Evolutionary conservation across 2,888 invertebrate genomes (phyloP).

Genomic region (Arctia plantaginis): DNA sequence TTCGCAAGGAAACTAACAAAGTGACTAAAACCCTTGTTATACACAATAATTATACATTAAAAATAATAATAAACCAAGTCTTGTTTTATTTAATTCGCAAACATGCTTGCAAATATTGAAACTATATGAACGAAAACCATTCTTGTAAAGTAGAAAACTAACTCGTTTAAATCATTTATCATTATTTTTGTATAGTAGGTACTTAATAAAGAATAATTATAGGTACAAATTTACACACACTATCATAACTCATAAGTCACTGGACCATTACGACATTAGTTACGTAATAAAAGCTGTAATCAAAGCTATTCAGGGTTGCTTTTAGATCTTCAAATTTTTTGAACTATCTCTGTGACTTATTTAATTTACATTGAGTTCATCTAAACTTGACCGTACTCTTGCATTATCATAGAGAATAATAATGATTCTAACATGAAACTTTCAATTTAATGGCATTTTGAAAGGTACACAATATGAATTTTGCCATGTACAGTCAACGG

Average conservation of each 20-base stretch:
- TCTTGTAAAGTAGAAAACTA: constrained; percentile 24
- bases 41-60: constrained; percentile 63
- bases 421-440: no score
- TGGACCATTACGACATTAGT: constrained; percentile 60
- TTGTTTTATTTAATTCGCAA: constrained; percentile 29
- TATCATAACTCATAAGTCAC: constrained; percentile 44
- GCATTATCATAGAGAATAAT: not conserved
- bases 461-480: no score
- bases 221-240: constrained; percentile 52
- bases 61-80: constrained; percentile 56
- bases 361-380: not conserved
- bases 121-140: constrained; percentile 19
- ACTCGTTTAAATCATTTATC: constrained; percentile 40
- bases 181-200: constrained; percentile 38
- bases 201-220: constrained; percentile 42
- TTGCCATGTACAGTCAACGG: no score
- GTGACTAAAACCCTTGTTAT: constrained; percentile 72
- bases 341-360: not conserved
- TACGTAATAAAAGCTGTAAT: constrained; percentile 64
- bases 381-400: not conserved
- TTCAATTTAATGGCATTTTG: no score
- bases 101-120: constrained; percentile 16
- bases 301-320: constrained; percentile 24
- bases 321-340: not conserved
- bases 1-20: constrained; percentile 71